Evolutionary conservation across 2,888 invertebrate species (phyloP), one percentile per base, ranked within the genome.

Genomic region (Adelognathus sp.): DNA sequence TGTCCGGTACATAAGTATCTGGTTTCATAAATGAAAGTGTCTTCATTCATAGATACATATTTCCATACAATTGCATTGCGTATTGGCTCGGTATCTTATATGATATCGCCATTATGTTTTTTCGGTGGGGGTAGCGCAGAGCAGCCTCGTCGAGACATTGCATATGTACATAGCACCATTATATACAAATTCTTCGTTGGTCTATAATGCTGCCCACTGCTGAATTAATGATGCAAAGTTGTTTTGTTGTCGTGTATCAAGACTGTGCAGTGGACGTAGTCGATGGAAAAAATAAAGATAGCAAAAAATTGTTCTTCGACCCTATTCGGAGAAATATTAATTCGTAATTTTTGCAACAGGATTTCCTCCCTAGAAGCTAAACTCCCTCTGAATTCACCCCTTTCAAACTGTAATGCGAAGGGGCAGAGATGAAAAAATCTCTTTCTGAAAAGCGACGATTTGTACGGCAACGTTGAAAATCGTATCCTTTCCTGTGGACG

Each of bases 11-110:
- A 88, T 87, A 89, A 87, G 87, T 89, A 89, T 89, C 88, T 89
- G 86, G 87, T 90, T 90, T 90, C 89, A 89, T 90, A 90, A 90
- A 90, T 87, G 90, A 90, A 90, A 90, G 90, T 90, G 89, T 90
- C 90, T 90, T 90, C 89, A 90, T 90, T 90, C 90, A 90, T 90
- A 90, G 90, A 90, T 88, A 89, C 87, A 89, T 89, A 90, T 90
- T 90, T 90, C 90, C 90, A 90, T 90, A 90, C 90, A 90, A 90
- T 90, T 89, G 90, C 87, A 81, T 86, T n/a, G n/a, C 88, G 61
- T 89, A 90, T 90, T 89, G 89, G 88, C 87, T 87, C 86, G n/a
- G 86, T 89, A 88, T 87, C 87, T 88, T 86, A 87, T 64, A 85
- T 85, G 86, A 87, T 89, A 89, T 87, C 87, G 86, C 86, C 85